A percentile compares a stretch with the other conserved stretches of the same genome.
These are phyloP conservation scores for Eutolmus rufibarbis DNA, from an alignment of 2,888 invertebrate species.

Conservation along the genomic window DNA sequence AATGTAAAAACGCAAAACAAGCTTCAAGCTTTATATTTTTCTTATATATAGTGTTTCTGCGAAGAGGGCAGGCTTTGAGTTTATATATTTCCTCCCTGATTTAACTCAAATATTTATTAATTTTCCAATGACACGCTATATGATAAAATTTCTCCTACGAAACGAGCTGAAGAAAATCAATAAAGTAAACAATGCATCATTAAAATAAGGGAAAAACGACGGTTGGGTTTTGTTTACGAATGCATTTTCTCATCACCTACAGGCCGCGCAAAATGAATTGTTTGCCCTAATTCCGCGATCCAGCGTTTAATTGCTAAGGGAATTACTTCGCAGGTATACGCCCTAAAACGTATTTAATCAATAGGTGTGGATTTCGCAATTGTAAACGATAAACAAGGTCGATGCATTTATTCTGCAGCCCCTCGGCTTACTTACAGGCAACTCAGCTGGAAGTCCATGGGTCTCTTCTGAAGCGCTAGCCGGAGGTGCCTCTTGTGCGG, in stretches of 20 bases:
- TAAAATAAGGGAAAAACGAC: background rate
- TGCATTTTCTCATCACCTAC: background rate
- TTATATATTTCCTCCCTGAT: background rate
- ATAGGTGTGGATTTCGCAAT: background rate
- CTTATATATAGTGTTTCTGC: no score
- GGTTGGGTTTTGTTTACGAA: background rate
- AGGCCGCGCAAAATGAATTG: background rate
- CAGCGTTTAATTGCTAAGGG: background rate
- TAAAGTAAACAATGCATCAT: background rate
- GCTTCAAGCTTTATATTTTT: no score
- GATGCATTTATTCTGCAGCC: background rate
- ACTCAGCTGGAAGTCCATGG: constrained; percentile 57
- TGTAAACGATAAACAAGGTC: background rate
- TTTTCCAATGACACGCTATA: background rate
- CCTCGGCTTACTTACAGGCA: constrained; percentile 56
- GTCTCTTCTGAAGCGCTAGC: constrained; percentile 54
- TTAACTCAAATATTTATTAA: background rate
- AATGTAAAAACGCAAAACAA: no score
- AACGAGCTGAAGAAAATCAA: background rate
- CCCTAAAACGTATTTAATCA: background rate
- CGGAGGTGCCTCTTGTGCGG: constrained; percentile 48
- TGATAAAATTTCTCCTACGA: background rate
- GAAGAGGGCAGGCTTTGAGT: background rate
- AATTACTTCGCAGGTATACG: background rate
- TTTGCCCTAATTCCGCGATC: background rate